Percentiles rank a stretch among this genome's conserved stretches.
Conservation (phyloP, 2,113 vertebrate species). For the Campylomormyrus tamandua region DNA sequence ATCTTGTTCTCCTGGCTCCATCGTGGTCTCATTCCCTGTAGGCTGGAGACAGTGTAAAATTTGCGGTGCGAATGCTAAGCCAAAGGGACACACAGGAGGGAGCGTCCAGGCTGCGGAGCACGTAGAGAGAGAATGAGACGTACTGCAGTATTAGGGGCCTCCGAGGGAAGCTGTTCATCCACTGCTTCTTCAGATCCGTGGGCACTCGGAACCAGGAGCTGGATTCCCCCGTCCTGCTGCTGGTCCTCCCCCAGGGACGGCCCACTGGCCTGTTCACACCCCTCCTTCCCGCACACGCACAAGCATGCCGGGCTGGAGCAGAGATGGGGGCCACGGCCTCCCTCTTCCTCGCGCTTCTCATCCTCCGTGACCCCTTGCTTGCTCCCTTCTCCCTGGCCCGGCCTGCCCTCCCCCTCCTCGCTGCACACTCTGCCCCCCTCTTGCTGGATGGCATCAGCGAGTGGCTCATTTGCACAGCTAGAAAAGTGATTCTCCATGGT, state of each 20-base stretch:
- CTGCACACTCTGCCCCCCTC: background rate
- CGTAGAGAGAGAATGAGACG: background rate
- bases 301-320: constrained; percentile 13
- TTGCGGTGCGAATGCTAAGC: background rate
- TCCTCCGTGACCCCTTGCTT: background rate
- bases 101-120: background rate
- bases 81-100: background rate
- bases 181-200: background rate
- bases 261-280: background rate
- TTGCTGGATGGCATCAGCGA: background rate
- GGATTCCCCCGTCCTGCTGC: background rate
- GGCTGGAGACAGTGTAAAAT: background rate
- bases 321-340: constrained; percentile 25
- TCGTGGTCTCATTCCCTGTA: background rate
- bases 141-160: background rate
- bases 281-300: background rate
- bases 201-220: background rate
- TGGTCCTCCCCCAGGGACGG: background rate
- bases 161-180: background rate
- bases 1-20: background rate
- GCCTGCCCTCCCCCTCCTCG: background rate
- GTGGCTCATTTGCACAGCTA: background rate
- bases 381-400: background rate
- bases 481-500: background rate
- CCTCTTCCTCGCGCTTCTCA: background rate